Evolutionary conservation across 2,797 vertebrate genomes (phyloP), one percentile per base, ranked within the genome.

Genomic region (Molossus molossus): DNA sequence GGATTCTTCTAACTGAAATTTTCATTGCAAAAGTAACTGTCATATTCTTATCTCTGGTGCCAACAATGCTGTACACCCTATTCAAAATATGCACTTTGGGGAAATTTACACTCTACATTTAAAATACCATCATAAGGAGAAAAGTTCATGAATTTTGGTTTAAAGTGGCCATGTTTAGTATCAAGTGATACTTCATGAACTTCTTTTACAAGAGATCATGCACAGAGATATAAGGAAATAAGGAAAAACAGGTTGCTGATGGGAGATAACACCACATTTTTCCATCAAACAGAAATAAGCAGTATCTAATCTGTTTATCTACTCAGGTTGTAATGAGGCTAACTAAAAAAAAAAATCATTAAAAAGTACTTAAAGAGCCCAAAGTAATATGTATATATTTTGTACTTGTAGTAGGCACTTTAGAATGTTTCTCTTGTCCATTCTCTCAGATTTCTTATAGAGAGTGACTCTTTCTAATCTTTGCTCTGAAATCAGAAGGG

Each of bases 1-100:
- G 58, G 20, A 73, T 94, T 87, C 33, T 94, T 57, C 55, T 48
- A 70, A 65, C 73, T 91, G 55, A 29, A 91, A 89, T 72, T 90
- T 82, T 70, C 80, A 27, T 25, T 76, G 50, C 17, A 94, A 87
- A 91, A 94, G 37, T 58, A 84, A 64, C 64, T 50, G 57, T 82
- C 67, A 94, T n/a, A 64, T 83, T 90, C 29, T 80, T 88, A 87
- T 50, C n/a, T 62, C 37, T 72, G 75, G n/a, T 86, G 53, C 62
- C 75, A 89, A 81, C 15, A 20, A 60, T n/a, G 6, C 4, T 55
- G 17, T 50, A 55, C 10, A 60, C 9, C 72, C 21, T 48, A 69
- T 40, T 21, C 33, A 29, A 92, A 92, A 92, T 33, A 83, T 5
- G 50, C 6, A 76, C 45, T 89, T n/a, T 9, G 60, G 48, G 65